A percentile compares a stretch with the other conserved stretches of the same genome.
phyloP scores from a whole-genome alignment of 2,113 vertebrate genomes.

The Clarias gariepinus region DNA sequence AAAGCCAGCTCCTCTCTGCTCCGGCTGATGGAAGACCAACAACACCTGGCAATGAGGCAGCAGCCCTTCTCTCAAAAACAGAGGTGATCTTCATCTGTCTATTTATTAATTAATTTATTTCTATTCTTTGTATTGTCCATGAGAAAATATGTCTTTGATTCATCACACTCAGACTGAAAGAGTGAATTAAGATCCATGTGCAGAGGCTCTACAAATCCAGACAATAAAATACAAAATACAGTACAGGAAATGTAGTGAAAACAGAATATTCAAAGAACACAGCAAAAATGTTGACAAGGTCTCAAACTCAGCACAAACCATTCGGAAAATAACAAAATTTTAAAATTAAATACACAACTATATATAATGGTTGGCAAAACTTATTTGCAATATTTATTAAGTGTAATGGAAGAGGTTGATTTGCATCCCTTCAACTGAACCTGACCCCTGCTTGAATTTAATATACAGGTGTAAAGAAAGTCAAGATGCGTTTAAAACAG shows the following conservation, averaged over 20 bases:
- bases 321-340: not conserved
- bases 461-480: not conserved
- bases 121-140: not conserved
- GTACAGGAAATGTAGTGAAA: not conserved
- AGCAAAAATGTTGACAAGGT: not conserved
- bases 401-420: not conserved
- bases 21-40: constrained; percentile 91
- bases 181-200: not conserved
- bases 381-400: too few relatives aligned
- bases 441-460: too few relatives aligned
- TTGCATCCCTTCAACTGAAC: not conserved
- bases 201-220: not conserved
- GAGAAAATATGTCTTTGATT: not conserved
- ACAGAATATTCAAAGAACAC: not conserved
- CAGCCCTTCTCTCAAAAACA: constrained; percentile 94
- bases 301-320: not conserved
- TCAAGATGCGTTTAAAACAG: not conserved
- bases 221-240: not conserved
- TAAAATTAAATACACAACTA: not conserved
- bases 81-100: constrained; percentile 69
- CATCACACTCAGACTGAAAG: not conserved
- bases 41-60: constrained; percentile 91
- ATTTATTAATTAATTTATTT: not conserved
- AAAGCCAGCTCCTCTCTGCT: constrained; percentile 89
- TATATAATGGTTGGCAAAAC: not conserved